Evolutionary conservation across 2,113 vertebrate genomes (phyloP), one percentile per base, ranked within the genome.

Genomic region (Stegastes partitus): DNA sequence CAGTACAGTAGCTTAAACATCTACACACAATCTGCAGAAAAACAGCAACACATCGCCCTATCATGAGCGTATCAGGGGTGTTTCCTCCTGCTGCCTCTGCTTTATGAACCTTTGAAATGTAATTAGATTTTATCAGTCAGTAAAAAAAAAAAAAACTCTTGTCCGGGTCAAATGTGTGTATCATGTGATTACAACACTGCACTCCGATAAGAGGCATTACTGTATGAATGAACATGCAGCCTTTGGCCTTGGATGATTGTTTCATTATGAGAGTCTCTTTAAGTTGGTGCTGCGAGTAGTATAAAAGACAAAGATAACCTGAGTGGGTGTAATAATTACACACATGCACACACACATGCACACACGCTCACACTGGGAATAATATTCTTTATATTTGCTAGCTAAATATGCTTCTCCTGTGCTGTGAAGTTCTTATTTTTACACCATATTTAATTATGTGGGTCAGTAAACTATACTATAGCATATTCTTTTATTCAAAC

Each of bases 21-120:
- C 49, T 63, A 15, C 11, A 63, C 16, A 55, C 1, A 50, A 51
- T 39, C 44, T 21, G 26, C 14, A 63, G 47, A 45, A 62, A 69
- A 31, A 61, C 49, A 79, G 15, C 19, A 72, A 66, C 31, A 61
- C 28, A 28, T 16, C 28, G 14, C 62, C 34, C 62, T 54, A 63
- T 63, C 39, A 26, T 53, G 21, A 37, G 28, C 81, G 51, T 77
- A 79, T 76, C 69, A 61, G 18, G 71, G 79, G 84, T 85, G 84
- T 89, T 84, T 88, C 78, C 85, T 77, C 53, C 14, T 45, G 67
- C 42, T 74, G 54, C 39, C 69, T 37, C 71, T 62, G 56, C 69
- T 81, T 79, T 69, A 55, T 31, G 59, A 94, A 93, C 89, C 89
- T 93, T 91, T 92, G 93, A 92, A 78, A 92, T 90, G 87, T 92